A percentile compares a stretch with the other conserved stretches of the same genome.
phyloP scores from a whole-genome alignment of 1,140 invertebrate species.

The Calephelis nemesis region DNA sequence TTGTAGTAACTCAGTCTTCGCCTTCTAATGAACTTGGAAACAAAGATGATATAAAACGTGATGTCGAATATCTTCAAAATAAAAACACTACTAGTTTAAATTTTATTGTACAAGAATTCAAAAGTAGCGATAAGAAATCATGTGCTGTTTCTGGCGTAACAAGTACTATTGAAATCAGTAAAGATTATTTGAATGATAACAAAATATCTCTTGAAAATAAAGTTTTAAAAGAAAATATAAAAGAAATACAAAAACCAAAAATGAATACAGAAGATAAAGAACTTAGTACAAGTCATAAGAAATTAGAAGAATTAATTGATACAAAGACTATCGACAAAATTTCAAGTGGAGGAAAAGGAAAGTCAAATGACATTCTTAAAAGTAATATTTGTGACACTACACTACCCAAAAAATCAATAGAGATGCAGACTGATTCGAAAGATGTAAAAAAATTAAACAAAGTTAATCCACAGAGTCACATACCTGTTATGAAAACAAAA shows the following conservation, averaged over 20 bases:
- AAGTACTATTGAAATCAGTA: slow-evolving; percentile 11
- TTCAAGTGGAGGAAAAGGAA: not conserved
- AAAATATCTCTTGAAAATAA: slow-evolving; percentile 9
- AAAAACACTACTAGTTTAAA: not conserved
- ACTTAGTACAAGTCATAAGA: not conserved
- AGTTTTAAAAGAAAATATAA: not conserved
- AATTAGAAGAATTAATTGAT: slow-evolving; percentile 7
- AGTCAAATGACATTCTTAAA: not conserved
- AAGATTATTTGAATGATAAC: not conserved
- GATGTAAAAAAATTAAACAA: not conserved
- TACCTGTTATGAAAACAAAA: not conserved
- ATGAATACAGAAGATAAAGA: not conserved
- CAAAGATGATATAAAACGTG: not conserved
- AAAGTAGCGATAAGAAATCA: not conserved
- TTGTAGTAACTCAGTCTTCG: not conserved
- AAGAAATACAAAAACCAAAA: slow-evolving; percentile 9
- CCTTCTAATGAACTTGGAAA: not conserved
- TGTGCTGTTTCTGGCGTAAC: not conserved
- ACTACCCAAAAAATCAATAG: not conserved
- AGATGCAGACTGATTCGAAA: not conserved
- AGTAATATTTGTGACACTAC: not conserved
- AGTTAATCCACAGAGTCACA: slow-evolving; percentile 25
- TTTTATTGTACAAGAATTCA: not conserved
- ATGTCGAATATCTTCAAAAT: not conserved
- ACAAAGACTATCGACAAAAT: not conserved